These are phyloP conservation scores for Scaptodrosophila lebanonensis DNA, from an alignment of 1,140 invertebrate genomes.

Conservation along the genomic window DNA sequence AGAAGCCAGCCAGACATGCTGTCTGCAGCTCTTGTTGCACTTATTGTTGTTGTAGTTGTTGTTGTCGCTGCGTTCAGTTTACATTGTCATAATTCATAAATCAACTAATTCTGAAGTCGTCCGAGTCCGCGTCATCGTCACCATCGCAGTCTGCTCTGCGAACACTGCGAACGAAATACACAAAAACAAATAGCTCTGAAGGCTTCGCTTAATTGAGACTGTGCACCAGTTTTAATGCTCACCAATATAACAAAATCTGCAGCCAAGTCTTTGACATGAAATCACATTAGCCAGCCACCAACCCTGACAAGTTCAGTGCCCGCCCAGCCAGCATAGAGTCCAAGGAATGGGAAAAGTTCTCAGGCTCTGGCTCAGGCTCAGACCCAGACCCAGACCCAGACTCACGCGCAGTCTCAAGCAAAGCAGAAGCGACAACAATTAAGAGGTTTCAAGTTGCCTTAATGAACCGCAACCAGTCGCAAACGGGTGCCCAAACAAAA, in stretches of 20 bases:
- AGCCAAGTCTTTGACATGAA: constrained; percentile 3
- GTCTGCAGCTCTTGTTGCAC: no score
- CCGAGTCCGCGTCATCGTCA: constrained; percentile 23
- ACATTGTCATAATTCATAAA: constrained; percentile 76
- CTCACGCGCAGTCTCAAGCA: not conserved
- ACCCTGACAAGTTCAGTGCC: constrained; percentile 9
- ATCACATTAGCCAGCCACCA: constrained; percentile 7
- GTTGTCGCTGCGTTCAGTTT: constrained; percentile 32
- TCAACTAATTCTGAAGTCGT: constrained; percentile 71
- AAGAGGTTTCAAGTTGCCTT: constrained; percentile 64
- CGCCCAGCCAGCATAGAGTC: no score
- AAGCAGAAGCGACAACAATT: not conserved
- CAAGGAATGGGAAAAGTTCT: constrained; percentile 47
- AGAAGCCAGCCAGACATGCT: constrained; percentile 37
- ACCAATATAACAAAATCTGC: constrained; percentile 25
- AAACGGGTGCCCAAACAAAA: constrained; percentile 33
- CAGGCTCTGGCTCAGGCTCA: no score
- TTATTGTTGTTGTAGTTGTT: no score
- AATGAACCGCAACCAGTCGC: constrained; percentile 69
- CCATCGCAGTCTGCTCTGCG: no score
- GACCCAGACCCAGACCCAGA: no score
- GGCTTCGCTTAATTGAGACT: constrained; percentile 4
- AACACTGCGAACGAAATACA: constrained; percentile 22
- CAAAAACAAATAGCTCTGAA: constrained; percentile 52
- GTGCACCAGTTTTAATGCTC: constrained; percentile 2